Conservation (phyloP, 2,888 invertebrate genomes). For the Lysandra bellargus region DNA sequence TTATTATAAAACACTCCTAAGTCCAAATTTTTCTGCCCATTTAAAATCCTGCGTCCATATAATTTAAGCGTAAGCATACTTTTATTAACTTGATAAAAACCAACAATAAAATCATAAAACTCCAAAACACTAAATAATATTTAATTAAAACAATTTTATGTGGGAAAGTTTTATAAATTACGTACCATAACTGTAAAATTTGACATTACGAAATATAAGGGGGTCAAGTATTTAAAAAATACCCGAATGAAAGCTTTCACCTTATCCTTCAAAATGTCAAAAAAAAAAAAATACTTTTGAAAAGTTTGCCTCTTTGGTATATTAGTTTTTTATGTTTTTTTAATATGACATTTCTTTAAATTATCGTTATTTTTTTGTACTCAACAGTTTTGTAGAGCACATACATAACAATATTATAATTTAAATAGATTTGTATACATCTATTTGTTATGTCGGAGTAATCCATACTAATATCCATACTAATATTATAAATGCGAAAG, state of each 20-base stretch:
- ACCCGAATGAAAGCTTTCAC: not conserved
- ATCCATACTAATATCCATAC: no score
- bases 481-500: no score
- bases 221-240: conserved; percentile 3
- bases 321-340: no score
- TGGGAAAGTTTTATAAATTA: conserved; percentile 18
- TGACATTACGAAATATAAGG: conserved; percentile 25
- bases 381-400: no score
- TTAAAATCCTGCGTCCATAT: not conserved
- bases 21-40: not conserved
- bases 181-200: not conserved
- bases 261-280: not conserved
- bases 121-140: not conserved
- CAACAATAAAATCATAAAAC: not conserved
- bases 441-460: no score
- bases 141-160: not conserved
- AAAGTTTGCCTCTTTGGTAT: no score
- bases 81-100: not conserved
- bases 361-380: no score
- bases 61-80: not conserved
- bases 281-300: not conserved
- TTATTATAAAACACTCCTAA: no score
- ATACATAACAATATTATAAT: no score
- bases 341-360: no score
- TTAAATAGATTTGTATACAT: no score